Base-by-base conservation (phyloP, 2,113 vertebrate species). In the Oenanthe melanoleuca region DNA sequence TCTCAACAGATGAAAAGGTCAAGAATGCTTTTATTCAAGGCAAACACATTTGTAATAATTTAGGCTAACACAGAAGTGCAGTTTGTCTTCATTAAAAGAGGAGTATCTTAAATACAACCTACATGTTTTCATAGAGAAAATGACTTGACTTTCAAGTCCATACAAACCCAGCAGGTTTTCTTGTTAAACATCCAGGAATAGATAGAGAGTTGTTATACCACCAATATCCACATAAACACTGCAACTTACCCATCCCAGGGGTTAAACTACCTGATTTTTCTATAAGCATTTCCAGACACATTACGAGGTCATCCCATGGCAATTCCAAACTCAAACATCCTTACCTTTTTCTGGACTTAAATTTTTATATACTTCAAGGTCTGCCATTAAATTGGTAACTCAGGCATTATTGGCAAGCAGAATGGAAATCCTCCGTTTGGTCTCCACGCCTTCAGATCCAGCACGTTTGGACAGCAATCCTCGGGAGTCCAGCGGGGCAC, bases 331-430 rank as follows among this genome's bases (percentile, higher is more conserved):
- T 72, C 86, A 75, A 80, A 26, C 37, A 92, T 84, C 94, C 98
- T 99, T 98, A 99, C 99, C 98, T 98, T 98, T 99, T 94, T 99
- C 99, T 95, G 99, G 98, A 97, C 98, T 99, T 96, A 98, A 96
- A 97, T 99, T 99, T 97, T 98, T 99, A 97, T 98, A 99, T 87
- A 99, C 98, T 98, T 99, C 98, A 95, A 99, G 98, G 97, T 99
- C 99, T 98, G 99, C 99, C 99, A 99, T 99, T 97, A 98, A 98
- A 96, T 97, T 90, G 86, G 92, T 92, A 95, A 94, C 64, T 97
- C 67, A 44, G 80, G 91, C 98, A 98, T 98, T 95, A 94, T 94
- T 96, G 94, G 86, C 92, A 73, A 95, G 90, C 56, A 88, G 95
- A 94, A 96, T 19, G 40, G 88, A 93, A 97, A 97, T 94, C 93